Percentiles rank a stretch among this genome's conserved stretches.
Evolutionary conservation across 2,113 vertebrate genomes (phyloP).

Genomic region (Calypte anna): DNA sequence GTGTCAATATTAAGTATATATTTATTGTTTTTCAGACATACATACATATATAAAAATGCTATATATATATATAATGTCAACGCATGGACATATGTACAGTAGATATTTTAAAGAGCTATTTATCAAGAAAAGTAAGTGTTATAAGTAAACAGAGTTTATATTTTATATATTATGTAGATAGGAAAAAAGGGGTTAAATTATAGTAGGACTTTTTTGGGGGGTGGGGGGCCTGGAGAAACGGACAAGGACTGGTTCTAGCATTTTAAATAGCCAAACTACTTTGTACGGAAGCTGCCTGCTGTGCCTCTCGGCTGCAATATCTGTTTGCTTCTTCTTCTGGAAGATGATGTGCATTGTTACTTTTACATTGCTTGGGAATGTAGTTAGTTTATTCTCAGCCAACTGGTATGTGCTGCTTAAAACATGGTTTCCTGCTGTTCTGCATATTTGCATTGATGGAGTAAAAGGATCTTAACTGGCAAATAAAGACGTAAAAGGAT

Average conservation of each 20-base stretch:
- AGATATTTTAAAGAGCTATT: conserved; percentile 85
- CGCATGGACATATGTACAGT: conserved; percentile 86
- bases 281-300: conserved; percentile 48
- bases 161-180: conserved; percentile 87
- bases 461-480: conserved; percentile 64
- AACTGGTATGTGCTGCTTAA: conserved; percentile 55
- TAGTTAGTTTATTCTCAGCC: conserved; percentile 37
- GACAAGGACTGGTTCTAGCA: conserved; percentile 51
- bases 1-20: conserved; percentile 77
- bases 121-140: conserved; percentile 86
- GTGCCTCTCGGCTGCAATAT: conserved; percentile 27
- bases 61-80: conserved; percentile 79
- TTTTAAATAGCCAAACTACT: conserved; percentile 68
- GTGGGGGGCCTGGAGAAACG: conserved; percentile 28
- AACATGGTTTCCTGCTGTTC: conserved; percentile 62
- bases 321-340: conserved; percentile 42
- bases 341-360: conserved; percentile 42
- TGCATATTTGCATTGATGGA: conserved; percentile 59
- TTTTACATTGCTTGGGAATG: conserved; percentile 60
- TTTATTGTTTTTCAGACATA: conserved; percentile 86
- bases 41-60: conserved; percentile 75
- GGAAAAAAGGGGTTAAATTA: conserved; percentile 78
- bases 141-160: conserved; percentile 87
- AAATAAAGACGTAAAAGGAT: conserved; percentile 76
- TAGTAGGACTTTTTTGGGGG: conserved; percentile 57